Base-by-base conservation (phyloP, 2,888 invertebrate genomes). In the Apamea monoglypha region DNA sequence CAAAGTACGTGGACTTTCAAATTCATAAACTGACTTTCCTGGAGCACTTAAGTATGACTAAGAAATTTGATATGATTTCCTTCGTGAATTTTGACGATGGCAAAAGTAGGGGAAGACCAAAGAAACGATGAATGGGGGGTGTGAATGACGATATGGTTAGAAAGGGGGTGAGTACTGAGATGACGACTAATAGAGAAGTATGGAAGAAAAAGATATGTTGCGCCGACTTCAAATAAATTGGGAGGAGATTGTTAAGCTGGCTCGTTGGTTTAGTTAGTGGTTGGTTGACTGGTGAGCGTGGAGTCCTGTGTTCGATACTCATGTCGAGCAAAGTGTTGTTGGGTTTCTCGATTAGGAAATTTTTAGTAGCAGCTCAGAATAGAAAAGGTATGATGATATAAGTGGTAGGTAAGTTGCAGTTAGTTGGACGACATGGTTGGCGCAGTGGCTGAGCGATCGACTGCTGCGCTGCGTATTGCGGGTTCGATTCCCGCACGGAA, bases 11-110 rank as follows among this genome's bases (percentile, higher is more conserved):
- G 16, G 32, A 75, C 59, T 76, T 29, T 67, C 18, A 12, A 68
- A 81, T 76, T 82, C 36, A 16, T 47, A 68, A 47, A 67, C 14
- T 14, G 40, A 59, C 7, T 59, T 66, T n/a, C 14, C 76, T 82
- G 36, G 47, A 74, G 29, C 56, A 69, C 1, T 0, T 21, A 70
- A 61, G 3, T 56, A 32, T 18, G 53, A 21, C 21, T 78, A 69
- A 21, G 36, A 25, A 56, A 40, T 61, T 47, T 29, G 25, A 44
- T 25, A 63, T 18, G 29, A 47, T 47, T n/a, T 12, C 18, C 29
- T 40, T 40, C 40, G 47, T 18, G 25, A 47, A 47, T 21, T 21
- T 14, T 32, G 14, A 25, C 10, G 10, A 56, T 10, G 3, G 25
- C 10, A 3, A 10, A 53, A 25, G 25, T 56, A 56, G 25, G 10